These are phyloP conservation scores for Hydropotes inermis DNA, from an alignment of 2,113 vertebrate species.

Conservation along the genomic window DNA sequence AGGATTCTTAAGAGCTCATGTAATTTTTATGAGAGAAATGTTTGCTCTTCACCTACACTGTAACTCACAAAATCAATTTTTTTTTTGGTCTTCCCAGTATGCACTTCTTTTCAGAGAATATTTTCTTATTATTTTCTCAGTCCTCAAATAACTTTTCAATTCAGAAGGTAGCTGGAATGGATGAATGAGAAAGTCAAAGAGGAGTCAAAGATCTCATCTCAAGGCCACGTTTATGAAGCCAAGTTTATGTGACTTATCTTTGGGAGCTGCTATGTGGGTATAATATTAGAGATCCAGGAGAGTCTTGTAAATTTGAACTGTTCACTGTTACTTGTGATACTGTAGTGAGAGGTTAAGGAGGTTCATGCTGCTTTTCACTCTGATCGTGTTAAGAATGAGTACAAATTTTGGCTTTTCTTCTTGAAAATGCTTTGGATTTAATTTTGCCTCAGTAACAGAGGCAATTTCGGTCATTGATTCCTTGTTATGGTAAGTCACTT, in stretches of 20 bases:
- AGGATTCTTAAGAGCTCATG: not conserved
- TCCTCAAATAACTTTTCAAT: not conserved
- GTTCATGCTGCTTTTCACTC: not conserved
- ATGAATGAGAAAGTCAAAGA: not conserved
- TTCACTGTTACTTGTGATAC: not conserved
- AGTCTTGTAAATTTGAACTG: not conserved
- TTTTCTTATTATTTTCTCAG: conserved; percentile 3
- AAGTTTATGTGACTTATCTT: not conserved
- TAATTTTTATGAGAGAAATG: conserved; percentile 14
- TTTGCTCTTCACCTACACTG: not conserved
- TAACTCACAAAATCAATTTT: not conserved
- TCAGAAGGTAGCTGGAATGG: not conserved
- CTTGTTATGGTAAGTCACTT: not conserved
- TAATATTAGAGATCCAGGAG: not conserved
- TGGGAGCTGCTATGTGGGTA: not conserved
- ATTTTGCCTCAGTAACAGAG: not conserved
- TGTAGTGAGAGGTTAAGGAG: not conserved
- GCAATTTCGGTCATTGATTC: not conserved
- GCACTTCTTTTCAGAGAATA: not conserved
- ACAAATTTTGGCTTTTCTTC: not conserved
- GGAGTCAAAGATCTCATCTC: not conserved
- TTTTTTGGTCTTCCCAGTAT: not conserved
- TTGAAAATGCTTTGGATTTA: conserved; percentile 27
- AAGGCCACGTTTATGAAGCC: not conserved
- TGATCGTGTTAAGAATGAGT: not conserved